Evolutionary conservation across 2,888 invertebrate genomes (phyloP), one percentile per base, ranked within the genome.

Genomic region (Nomada hirtipes): DNA sequence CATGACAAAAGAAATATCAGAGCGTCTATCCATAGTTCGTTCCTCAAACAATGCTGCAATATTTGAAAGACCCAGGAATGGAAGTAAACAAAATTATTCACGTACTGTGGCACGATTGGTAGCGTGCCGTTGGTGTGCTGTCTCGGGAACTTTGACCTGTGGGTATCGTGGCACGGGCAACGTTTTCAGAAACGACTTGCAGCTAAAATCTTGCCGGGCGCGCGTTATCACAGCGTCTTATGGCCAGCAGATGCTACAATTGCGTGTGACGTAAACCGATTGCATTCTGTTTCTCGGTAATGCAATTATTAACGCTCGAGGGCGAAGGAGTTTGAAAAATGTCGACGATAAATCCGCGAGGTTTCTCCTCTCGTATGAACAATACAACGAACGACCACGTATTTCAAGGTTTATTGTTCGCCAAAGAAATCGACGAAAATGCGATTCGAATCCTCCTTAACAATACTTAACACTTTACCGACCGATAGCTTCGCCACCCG

Each of bases 121-220:
- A 36, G 36, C 15, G 4, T 47, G 11, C 47, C 15, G 47, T 15
- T 36, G 15, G 15, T 13, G 47, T 47, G 15, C 47, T 47, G 47
- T 11, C 47, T 18, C 7, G 59, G 26, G 72, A 83, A 84, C 70
- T 85, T 84, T 86, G 81, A 76, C 84, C 69, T 50, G n/a, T n/a
- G 64, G 76, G 7, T 74, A 55, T 55, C 57, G n/a, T 65, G 53
- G 9, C 23, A 52, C 60, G 50, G 65, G 13, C 18, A 63, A 36
- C 52, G 63, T 47, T 57, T 29, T 18, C 59, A 52, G 64, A 50
- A 73, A 7, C 52, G 44, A 68, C 53, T 67, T 23, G 70, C 36
- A 50, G 47, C 42, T 71, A 61, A 67, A 77, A 74, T 82, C 59
- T 55, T 13, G 11, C 59, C 53, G 26, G 44, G 64, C 26, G n/a